These are phyloP conservation scores for Amphimallon solstitiale DNA, from an alignment of 2,888 invertebrate species.

Conservation along the genomic window DNA sequence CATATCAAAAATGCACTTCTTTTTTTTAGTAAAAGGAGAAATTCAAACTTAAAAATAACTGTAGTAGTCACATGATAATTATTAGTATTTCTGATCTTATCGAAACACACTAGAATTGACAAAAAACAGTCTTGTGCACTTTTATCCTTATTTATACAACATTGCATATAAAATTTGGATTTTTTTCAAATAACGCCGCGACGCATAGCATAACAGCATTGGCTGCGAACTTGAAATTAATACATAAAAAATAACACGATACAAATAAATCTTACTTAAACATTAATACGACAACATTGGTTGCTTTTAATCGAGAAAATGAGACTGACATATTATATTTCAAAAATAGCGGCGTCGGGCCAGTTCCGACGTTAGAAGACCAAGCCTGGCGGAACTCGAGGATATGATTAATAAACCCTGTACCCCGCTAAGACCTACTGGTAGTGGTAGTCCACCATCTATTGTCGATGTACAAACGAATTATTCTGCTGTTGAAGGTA, in stretches of 20 bases:
- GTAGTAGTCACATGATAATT: too few relatives aligned
- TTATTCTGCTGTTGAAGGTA: slow-evolving; percentile 97
- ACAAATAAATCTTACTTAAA: slow-evolving; percentile 2
- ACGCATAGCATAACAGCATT: slow-evolving; percentile 27
- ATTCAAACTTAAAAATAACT: too few relatives aligned
- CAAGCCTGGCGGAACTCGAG: slow-evolving; percentile 90
- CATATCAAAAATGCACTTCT: too few relatives aligned
- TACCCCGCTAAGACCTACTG: slow-evolving; percentile 84
- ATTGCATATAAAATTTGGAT: neutral
- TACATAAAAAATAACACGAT: slow-evolving; percentile 26
- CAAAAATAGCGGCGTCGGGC: slow-evolving; percentile 73
- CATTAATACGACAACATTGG: neutral
- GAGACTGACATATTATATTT: slow-evolving; percentile 21
- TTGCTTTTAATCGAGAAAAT: neutral
- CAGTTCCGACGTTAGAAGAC: slow-evolving; percentile 89
- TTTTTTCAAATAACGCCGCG: slow-evolving; percentile 5
- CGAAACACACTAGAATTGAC: too few relatives aligned
- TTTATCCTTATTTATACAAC: neutral
- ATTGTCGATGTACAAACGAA: slow-evolving; percentile 95
- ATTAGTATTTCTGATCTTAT: too few relatives aligned
- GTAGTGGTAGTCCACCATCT: slow-evolving; percentile 84
- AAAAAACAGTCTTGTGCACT: too few relatives aligned
- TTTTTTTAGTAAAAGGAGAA: too few relatives aligned
- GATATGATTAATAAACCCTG: slow-evolving; percentile 91
- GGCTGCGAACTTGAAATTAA: slow-evolving; percentile 30